Evolutionary conservation across 1,140 invertebrate species (phyloP).

Genomic region (Eufriesea mexicana): DNA sequence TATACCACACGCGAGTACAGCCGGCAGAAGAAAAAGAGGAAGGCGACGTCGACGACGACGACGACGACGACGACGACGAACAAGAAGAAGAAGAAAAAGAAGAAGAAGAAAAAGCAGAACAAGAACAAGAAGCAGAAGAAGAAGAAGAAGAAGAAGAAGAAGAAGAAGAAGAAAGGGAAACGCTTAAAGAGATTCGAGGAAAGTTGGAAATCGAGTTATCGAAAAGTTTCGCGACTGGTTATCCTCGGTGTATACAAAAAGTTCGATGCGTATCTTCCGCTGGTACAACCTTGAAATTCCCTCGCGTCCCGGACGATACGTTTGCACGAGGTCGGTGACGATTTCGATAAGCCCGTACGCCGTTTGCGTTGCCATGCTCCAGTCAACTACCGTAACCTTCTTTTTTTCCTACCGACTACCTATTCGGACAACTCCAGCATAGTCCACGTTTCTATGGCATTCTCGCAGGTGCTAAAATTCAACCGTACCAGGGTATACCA

Average conservation of each 20-base stretch:
- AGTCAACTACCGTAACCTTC: background rate
- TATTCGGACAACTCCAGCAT: background rate
- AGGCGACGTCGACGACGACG: no score
- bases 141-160: background rate
- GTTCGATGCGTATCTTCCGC: conserved; percentile 37
- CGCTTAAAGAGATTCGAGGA: background rate
- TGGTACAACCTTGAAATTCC: conserved; percentile 55
- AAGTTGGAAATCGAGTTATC: conserved; percentile 56
- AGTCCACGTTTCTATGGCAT: no score
- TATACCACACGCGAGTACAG: background rate
- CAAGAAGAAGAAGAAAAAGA: background rate
- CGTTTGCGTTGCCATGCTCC: background rate
- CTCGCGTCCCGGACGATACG: background rate
- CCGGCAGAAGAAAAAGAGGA: no score
- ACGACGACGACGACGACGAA: background rate
- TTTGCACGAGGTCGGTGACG: background rate
- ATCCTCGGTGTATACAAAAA: conserved; percentile 2
- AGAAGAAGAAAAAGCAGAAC: no score
- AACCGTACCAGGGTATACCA: no score
- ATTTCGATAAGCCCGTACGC: background rate
- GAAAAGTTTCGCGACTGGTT: conserved; percentile 40
- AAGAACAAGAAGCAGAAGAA: background rate
- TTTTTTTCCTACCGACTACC: background rate
- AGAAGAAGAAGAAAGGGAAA: background rate
- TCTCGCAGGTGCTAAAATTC: no score